Percentiles rank a stretch among this genome's conserved stretches.
Conservation (phyloP, 35 echinoderm and acorn worm species). For the Acanthaster planci region DNA sequence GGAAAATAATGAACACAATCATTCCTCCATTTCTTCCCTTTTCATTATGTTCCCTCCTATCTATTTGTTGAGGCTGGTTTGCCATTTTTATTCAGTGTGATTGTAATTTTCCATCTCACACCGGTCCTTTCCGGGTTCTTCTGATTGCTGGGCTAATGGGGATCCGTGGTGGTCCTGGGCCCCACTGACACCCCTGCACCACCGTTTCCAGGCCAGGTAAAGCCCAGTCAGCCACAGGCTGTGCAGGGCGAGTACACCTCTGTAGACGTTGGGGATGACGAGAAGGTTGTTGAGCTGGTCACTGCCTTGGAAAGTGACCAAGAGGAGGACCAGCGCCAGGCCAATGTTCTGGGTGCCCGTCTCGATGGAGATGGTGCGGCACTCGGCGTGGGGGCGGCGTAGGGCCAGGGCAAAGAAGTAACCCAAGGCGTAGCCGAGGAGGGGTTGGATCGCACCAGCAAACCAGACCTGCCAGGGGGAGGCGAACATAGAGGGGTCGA, state of each 20-base stretch:
- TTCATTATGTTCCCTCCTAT: no score
- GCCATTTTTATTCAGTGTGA: no score
- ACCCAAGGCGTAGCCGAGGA: conserved; percentile 57
- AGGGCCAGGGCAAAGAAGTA: conserved; percentile 63
- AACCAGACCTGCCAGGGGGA: conserved; percentile 83
- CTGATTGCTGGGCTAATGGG: no score
- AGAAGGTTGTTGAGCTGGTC: conserved; percentile 36
- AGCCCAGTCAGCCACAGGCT: conserved; percentile 36
- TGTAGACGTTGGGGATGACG: conserved; percentile 60
- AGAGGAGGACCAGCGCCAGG: conserved; percentile 61
- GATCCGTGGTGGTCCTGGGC: no score
- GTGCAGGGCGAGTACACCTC: conserved; percentile 47
- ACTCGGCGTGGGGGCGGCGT: conserved; percentile 61
- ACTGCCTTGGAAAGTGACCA: conserved; percentile 59
- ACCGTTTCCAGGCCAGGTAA: background rate
- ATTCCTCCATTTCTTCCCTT: no score
- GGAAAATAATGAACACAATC: no score
- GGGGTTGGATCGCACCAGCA: conserved; percentile 27
- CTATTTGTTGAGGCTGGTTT: no score
- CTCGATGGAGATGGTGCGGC: conserved; percentile 82
- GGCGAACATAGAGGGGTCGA: conserved; percentile 70
- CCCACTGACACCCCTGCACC: background rate
- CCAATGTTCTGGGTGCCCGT: conserved; percentile 84
- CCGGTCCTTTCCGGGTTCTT: no score
- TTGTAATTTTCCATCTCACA: no score